Conservation (phyloP, 2,888 invertebrate genomes). For the Pachliopta kotzebuea region DNA sequence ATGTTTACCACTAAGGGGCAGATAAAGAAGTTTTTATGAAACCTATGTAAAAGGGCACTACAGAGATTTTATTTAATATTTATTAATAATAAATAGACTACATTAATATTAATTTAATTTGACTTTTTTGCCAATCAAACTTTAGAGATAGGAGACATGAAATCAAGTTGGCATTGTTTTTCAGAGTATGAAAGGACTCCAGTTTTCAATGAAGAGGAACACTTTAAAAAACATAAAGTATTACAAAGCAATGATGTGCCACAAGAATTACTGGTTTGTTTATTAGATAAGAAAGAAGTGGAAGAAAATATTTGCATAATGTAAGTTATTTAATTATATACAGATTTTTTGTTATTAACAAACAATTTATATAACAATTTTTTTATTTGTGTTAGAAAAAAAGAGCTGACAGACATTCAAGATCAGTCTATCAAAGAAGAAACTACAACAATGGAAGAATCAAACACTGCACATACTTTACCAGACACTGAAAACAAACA, state of each 20-base stretch:
- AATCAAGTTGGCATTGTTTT: conserved; percentile 31
- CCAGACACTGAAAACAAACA: conserved; percentile 14
- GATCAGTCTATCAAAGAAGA: conserved; percentile 34
- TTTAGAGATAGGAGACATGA: background rate
- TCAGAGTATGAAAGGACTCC: conserved; percentile 50
- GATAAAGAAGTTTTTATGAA: too few species aligned
- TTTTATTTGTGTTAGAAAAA: conserved; percentile 29
- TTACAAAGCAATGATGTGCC: conserved; percentile 45
- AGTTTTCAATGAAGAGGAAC: conserved; percentile 49
- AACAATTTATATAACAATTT: background rate
- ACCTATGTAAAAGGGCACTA: too few species aligned
- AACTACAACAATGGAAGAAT: conserved; percentile 30
- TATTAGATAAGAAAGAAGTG: conserved; percentile 38
- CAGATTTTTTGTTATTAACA: background rate
- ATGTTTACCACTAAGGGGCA: too few species aligned
- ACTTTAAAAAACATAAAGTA: conserved; percentile 44
- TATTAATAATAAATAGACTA: background rate
- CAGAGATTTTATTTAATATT: background rate
- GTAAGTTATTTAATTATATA: conserved; percentile 12
- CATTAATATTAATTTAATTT: background rate
- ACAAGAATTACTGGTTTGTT: conserved; percentile 34
- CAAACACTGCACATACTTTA: conserved; percentile 23
- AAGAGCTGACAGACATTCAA: conserved; percentile 22
- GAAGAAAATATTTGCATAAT: conserved; percentile 27
- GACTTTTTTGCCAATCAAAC: background rate